phyloP scores from a whole-genome alignment of 2,888 invertebrate species.

The Drosophila kokeensis region DNA sequence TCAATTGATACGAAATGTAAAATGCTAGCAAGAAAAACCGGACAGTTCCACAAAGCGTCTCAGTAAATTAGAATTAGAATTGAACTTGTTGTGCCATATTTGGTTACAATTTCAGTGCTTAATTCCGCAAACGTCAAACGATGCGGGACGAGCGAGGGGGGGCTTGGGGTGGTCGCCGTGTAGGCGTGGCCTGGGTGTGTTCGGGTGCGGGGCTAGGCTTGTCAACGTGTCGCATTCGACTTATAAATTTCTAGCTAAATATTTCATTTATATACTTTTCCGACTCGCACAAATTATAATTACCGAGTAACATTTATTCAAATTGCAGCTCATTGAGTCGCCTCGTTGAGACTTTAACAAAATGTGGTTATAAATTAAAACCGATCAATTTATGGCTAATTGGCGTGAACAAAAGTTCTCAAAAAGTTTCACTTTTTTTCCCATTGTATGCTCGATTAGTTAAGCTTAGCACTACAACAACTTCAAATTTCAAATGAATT shows the following conservation, averaged over 20 bases:
- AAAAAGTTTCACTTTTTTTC: neutral
- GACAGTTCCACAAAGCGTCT: slow-evolving; percentile 60
- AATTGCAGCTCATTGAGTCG: slow-evolving; percentile 55
- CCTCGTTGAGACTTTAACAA: slow-evolving; percentile 23
- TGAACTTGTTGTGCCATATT: slow-evolving; percentile 79
- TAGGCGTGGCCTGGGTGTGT: slow-evolving; percentile 46
- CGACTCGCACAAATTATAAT: slow-evolving; percentile 57
- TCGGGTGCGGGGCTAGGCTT: slow-evolving; percentile 57
- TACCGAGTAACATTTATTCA: slow-evolving; percentile 59
- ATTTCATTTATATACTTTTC: slow-evolving; percentile 72
- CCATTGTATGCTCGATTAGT: slow-evolving; percentile 4
- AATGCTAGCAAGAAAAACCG: slow-evolving; percentile 55
- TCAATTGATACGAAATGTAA: slow-evolving; percentile 78
- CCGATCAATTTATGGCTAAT: slow-evolving; percentile 70
- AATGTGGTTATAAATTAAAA: slow-evolving; percentile 65
- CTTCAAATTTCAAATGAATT: neutral
- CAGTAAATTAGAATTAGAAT: slow-evolving; percentile 71
- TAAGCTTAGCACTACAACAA: neutral
- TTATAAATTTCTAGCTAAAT: slow-evolving; percentile 67
- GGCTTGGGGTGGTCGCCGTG: neutral
- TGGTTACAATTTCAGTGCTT: slow-evolving; percentile 77
- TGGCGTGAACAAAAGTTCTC: slow-evolving; percentile 43
- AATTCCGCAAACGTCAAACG: slow-evolving; percentile 82
- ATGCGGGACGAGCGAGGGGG: slow-evolving; percentile 8
- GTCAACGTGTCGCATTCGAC: slow-evolving; percentile 70